A percentile compares a stretch with the other conserved stretches of the same genome.
Evolutionary conservation across 2,113 vertebrate genomes (phyloP).

Genomic region (Elanus axillaris): DNA sequence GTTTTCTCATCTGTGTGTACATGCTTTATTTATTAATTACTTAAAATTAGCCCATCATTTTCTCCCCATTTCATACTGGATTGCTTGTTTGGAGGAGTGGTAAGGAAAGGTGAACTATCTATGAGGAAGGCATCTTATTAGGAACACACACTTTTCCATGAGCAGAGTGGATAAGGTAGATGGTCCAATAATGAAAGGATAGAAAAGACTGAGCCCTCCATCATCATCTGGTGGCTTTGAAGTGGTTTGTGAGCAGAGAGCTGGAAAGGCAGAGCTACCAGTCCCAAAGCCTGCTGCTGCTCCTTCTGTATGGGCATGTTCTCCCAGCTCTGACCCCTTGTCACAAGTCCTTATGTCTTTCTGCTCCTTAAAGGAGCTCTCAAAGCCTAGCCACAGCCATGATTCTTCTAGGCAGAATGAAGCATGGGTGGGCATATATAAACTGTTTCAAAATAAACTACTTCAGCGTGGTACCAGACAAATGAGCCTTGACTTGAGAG

Average conservation of each 20-base stretch:
- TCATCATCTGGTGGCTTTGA: background rate
- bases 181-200: background rate
- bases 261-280: background rate
- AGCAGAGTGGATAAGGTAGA: background rate
- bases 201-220: background rate
- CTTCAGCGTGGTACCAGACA: background rate
- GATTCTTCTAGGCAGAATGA: background rate
- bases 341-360: background rate
- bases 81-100: background rate
- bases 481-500: background rate
- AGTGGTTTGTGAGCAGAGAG: background rate
- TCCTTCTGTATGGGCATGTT: background rate
- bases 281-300: background rate
- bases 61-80: background rate
- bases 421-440: background rate
- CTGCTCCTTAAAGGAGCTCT: background rate
- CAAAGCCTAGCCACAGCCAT: background rate
- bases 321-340: background rate
- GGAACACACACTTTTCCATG: accelerated
- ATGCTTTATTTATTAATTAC: background rate
- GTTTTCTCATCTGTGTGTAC: background rate
- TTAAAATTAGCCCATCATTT: background rate
- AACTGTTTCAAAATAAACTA: background rate
- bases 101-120: background rate
- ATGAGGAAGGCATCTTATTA: background rate